Evolutionary conservation across 2,888 invertebrate species (phyloP).

Genomic region (Nemoura dubitans): DNA sequence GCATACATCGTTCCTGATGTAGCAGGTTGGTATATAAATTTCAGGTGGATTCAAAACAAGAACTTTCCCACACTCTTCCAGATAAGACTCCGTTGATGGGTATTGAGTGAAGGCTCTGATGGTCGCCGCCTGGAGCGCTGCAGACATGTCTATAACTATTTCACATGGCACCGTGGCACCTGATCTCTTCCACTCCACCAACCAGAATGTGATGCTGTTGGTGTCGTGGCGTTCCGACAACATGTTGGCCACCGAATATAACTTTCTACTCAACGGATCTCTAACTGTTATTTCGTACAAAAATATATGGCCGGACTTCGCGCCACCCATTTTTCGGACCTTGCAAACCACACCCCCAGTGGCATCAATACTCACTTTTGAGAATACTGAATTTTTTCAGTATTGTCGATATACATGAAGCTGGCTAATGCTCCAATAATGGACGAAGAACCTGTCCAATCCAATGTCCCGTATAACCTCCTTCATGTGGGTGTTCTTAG

Average conservation of each 20-base stretch:
- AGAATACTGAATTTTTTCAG: conserved; percentile 41
- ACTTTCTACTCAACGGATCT: conserved; percentile 44
- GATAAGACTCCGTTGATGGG: neutral
- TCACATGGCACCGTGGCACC: conserved; percentile 48
- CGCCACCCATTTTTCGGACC: conserved; percentile 41
- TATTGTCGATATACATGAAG: conserved; percentile 38
- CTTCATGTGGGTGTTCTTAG: neutral
- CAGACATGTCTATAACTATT: conserved; percentile 47
- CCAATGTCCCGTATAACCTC: conserved; percentile 40
- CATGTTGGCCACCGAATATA: conserved; percentile 51
- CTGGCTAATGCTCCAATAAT: conserved; percentile 41
- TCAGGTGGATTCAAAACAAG: neutral
- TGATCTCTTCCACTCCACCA: conserved; percentile 48
- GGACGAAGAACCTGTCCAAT: conserved; percentile 43
- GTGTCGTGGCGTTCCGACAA: conserved; percentile 50
- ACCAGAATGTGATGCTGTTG: conserved; percentile 47
- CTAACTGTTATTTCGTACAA: conserved; percentile 48
- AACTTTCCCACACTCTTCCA: conserved; percentile 14
- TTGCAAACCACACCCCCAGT: conserved; percentile 49
- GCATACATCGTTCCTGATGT: neutral
- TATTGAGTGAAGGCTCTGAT: conserved; percentile 14
- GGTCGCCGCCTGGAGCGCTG: conserved; percentile 41
- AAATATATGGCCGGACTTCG: conserved; percentile 46
- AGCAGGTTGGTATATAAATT: neutral
- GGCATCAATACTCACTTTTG: conserved; percentile 48